These are phyloP conservation scores for Nasonia vitripennis DNA, from an alignment of 1,140 invertebrate genomes.

Conservation along the genomic window DNA sequence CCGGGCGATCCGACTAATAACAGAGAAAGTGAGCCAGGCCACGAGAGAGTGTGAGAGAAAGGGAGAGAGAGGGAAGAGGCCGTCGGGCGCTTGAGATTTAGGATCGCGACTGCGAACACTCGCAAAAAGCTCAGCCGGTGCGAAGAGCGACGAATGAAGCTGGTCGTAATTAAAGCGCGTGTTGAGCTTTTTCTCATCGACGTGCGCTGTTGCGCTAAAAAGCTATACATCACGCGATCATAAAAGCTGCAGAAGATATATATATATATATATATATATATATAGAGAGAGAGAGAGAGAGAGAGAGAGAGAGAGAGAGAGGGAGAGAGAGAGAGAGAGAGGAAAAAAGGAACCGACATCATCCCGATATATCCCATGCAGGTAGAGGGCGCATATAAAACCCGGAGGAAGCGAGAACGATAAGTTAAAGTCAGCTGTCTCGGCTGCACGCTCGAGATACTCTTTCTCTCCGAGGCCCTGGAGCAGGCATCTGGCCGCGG, in stretches of 20 bases:
- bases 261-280: too few species aligned
- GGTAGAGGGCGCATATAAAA: background rate
- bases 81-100: background rate
- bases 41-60: background rate
- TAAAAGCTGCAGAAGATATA: too few species aligned
- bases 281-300: too few species aligned
- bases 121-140: background rate
- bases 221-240: too few species aligned
- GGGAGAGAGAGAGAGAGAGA: too few species aligned
- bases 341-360: too few species aligned
- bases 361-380: too few species aligned
- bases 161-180: too few species aligned
- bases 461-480: too few species aligned
- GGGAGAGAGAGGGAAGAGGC: background rate
- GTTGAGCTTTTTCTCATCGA: too few species aligned
- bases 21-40: background rate
- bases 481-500: background rate
- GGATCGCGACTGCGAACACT: background rate
- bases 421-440: slow-evolving; percentile 1
- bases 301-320: too few species aligned
- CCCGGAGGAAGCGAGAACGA: background rate
- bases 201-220: too few species aligned
- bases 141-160: background rate
- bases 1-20: slow-evolving; percentile 8
- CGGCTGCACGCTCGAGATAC: background rate